A percentile compares a stretch with the other conserved stretches of the same genome.
Conservation (phyloP, 2,113 vertebrate genomes). For the Clupea harengus region DNA sequence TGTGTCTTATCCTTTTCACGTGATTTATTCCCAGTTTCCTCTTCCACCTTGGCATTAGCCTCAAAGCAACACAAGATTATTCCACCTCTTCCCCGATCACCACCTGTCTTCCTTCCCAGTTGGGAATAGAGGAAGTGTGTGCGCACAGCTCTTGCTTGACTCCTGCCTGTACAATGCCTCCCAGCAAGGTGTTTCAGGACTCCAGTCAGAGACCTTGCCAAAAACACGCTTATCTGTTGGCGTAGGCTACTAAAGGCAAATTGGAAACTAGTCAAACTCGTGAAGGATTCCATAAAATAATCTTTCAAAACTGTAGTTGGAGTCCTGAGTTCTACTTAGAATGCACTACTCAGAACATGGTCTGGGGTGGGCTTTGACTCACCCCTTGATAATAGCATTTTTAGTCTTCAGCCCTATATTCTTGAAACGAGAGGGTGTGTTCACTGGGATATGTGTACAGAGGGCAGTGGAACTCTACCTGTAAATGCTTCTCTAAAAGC, state of each 20-base stretch:
- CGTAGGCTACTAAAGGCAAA: neutral
- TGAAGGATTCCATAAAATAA: neutral
- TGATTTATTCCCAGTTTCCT: neutral
- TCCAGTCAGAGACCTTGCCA: neutral
- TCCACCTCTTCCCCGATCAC: neutral
- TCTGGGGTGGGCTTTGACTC: no score
- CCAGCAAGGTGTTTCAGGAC: neutral
- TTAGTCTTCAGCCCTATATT: neutral
- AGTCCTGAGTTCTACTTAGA: neutral
- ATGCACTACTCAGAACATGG: no score
- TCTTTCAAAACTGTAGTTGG: neutral
- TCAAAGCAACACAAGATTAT: neutral
- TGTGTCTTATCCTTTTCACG: neutral
- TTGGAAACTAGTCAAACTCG: no score
- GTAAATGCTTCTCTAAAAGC: conserved; percentile 1
- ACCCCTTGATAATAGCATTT: no score
- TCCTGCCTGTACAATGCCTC: neutral
- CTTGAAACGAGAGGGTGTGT: neutral
- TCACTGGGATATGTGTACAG: neutral
- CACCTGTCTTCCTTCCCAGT: neutral
- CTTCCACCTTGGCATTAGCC: neutral
- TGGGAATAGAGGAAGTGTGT: neutral
- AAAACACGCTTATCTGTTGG: no score
- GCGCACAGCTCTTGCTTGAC: neutral
- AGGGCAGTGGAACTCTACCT: neutral